Evolutionary conservation across 2,113 vertebrate species (phyloP), one percentile per base, ranked within the genome.

Genomic region (Otocyon megalotis): DNA sequence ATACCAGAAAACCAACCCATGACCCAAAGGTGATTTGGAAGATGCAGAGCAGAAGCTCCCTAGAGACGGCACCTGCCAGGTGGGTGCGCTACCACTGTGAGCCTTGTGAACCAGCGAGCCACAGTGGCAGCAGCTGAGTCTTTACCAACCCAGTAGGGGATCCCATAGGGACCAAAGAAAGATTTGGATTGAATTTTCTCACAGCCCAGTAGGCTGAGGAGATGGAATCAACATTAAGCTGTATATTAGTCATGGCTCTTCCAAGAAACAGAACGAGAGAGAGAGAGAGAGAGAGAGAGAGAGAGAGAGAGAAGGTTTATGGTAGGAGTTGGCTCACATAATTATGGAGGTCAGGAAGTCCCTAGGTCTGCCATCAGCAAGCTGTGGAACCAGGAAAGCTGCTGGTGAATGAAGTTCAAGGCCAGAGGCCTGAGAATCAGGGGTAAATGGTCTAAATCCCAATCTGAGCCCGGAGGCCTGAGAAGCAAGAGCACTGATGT

Each of bases 41-140:
- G 62, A n/a, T 16, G 5, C 2, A 50, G 14, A 28, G 1, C 10
- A 11, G 48, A 1, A 35, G 72, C 54, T 8, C n/a, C 19, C 0
- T 4, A 24, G 60, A 28, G 16, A 35, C 1, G 37, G 54, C 28
- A 69, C 10, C 48, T 69, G 37, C 22, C 9, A 15, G 32, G 74
- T 16, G 35, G 32, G 8, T 30, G 43, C 20, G 5, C 26, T 37
- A 67, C 50, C 72, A 50, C 72, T 5, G 3, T 17, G 43, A 37
- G 54, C 19, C 50, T 15, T 20, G 13, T 12, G 26, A 50, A n/a
- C n/a, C 9, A 71, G 69, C 13, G 17, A 65, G 26, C 54, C 28
- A n/a, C 1, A 30, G 83, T 48, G 24, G 87, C 8, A 76, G 28
- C n/a, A 43, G 20, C 56, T 19, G 74, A 79, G 62, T n/a, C 30